Percentiles rank a stretch among this genome's conserved stretches.
These are phyloP conservation scores for Diarsia brunnea DNA, from an alignment of 2,888 invertebrate genomes.

Conservation along the genomic window DNA sequence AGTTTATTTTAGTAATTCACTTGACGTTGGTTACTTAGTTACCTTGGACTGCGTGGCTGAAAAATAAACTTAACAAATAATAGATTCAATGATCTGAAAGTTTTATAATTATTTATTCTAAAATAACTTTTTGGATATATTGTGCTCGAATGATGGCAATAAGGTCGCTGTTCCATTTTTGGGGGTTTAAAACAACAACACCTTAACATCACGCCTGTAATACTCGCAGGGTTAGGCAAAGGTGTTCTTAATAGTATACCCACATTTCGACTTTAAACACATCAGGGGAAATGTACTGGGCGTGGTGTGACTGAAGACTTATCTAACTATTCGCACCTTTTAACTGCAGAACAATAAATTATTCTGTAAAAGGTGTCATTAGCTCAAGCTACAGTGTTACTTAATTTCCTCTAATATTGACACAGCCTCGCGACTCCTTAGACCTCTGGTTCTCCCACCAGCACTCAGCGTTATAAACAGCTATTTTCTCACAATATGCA, in stretches of 20 bases:
- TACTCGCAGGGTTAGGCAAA: not conserved
- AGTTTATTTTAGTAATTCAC: constrained; percentile 45
- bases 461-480: no score
- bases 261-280: not conserved
- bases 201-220: not conserved
- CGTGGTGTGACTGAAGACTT: not conserved
- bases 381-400: no score
- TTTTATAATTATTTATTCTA: not conserved
- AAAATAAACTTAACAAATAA: constrained; percentile 3
- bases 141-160: not conserved
- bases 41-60: not conserved
- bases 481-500: no score
- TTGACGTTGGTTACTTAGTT: constrained; percentile 39
- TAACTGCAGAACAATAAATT: not conserved
- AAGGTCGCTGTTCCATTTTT: not conserved
- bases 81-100: constrained; percentile 2
- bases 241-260: not conserved
- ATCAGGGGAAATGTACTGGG: not conserved
- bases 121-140: no score
- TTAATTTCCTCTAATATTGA: no score
- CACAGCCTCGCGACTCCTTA: no score
- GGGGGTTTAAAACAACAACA: not conserved
- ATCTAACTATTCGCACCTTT: not conserved
- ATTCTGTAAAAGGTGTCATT: no score
- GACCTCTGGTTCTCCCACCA: no score